These are phyloP conservation scores for Siderastrea siderea DNA, from an alignment of 92 coral and sea anemone species.

Conservation along the genomic window DNA sequence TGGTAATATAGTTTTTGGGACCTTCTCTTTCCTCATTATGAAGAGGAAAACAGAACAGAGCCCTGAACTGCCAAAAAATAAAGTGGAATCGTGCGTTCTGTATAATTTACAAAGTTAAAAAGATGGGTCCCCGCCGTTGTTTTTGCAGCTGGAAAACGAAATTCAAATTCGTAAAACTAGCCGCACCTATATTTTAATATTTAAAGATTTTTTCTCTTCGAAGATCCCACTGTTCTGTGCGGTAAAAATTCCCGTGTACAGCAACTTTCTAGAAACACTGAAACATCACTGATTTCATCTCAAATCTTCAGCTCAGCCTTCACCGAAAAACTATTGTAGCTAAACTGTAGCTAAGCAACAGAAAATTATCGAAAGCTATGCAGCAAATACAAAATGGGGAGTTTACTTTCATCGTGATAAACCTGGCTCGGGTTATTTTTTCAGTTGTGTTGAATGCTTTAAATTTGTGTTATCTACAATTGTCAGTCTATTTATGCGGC, in stretches of 20 bases:
- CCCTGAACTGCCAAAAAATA: neutral
- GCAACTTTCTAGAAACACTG: neutral
- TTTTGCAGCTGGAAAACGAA: constrained; percentile 47
- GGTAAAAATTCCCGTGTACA: neutral
- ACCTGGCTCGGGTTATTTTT: constrained; percentile 15
- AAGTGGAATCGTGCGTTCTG: neutral
- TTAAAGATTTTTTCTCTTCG: constrained; percentile 7
- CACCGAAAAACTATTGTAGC: neutral
- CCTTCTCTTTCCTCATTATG: neutral
- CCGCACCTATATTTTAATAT: constrained; percentile 48
- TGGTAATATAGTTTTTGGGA: neutral
- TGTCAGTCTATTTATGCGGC: neutral
- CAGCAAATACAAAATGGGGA: neutral
- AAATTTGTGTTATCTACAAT: neutral
- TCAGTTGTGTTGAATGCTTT: constrained; percentile 25
- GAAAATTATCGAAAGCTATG: neutral
- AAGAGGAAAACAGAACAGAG: neutral
- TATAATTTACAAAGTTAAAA: constrained; percentile 23
- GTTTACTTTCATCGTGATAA: constrained; percentile 4
- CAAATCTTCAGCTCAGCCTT: neutral
- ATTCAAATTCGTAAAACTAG: constrained; percentile 14
- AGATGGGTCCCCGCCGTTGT: constrained; percentile 24
- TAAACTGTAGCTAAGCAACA: constrained; percentile 23
- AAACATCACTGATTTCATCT: neutral
- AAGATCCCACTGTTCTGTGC: neutral